phyloP scores from a whole-genome alignment of 2,888 invertebrate species.

The Pantelozetes paolii region DNA sequence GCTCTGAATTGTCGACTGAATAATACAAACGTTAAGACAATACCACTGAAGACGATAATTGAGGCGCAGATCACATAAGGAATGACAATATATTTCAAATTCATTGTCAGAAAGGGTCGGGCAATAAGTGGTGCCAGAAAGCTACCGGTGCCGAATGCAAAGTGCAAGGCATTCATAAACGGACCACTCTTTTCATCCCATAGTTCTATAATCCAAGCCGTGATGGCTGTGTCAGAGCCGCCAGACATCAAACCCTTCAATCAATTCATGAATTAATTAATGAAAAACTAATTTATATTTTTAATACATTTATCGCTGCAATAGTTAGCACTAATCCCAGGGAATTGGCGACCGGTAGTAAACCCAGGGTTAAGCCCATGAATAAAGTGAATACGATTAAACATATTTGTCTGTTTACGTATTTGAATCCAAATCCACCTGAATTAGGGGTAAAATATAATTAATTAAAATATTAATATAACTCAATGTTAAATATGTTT shows the following conservation, averaged over 20 bases:
- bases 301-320: constrained; percentile 1
- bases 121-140: constrained; percentile 20
- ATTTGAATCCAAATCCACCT: constrained; percentile 33
- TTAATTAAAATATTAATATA: constrained; percentile 4
- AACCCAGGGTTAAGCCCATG: not conserved
- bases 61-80: constrained; percentile 1
- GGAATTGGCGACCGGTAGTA: not conserved
- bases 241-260: constrained; percentile 16
- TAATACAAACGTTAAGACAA: constrained; percentile 18
- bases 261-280: not conserved
- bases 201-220: constrained; percentile 24
- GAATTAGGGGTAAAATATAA: not conserved
- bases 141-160: not conserved
- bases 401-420: constrained; percentile 3
- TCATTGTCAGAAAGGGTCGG: not conserved
- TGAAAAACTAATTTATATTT: not conserved
- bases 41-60: not conserved
- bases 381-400: not conserved
- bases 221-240: constrained; percentile 6
- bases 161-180: not conserved
- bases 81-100: not conserved
- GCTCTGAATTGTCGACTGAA: not conserved
- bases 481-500: not conserved
- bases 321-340: not conserved
- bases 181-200: constrained; percentile 31